Conservation (phyloP, 1,140 invertebrate genomes). For the Procambarus clarkii region DNA sequence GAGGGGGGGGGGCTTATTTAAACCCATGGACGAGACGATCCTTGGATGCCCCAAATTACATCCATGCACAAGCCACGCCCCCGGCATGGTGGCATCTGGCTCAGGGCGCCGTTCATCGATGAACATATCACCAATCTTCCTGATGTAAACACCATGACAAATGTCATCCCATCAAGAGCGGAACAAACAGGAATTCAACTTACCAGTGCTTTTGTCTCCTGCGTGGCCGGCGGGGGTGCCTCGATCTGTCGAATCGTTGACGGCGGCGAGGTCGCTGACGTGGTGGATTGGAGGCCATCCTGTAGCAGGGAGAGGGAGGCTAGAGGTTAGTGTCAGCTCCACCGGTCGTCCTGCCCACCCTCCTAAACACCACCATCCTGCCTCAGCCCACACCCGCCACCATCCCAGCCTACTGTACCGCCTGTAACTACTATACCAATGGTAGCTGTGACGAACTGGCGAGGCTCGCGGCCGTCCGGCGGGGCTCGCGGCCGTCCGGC, state of each 20-base stretch:
- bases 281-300: constrained; percentile 29
- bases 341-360: neutral
- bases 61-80: too few relatives aligned
- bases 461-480: too few relatives aligned
- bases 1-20: neutral
- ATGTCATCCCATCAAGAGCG: too few relatives aligned
- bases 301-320: constrained; percentile 18
- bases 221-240: constrained; percentile 8
- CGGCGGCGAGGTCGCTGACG: constrained; percentile 34
- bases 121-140: too few relatives aligned
- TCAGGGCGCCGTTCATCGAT: too few relatives aligned
- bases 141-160: too few relatives aligned
- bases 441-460: too few relatives aligned
- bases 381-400: too few relatives aligned
- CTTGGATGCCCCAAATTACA: neutral
- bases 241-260: constrained; percentile 31
- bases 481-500: too few relatives aligned
- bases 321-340: neutral
- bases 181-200: neutral
- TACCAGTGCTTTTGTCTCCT: constrained; percentile 40
- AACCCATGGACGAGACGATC: neutral
- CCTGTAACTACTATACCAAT: too few relatives aligned
- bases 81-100: too few relatives aligned
- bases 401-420: too few relatives aligned
- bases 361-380: neutral